These are phyloP conservation scores for Eupithecia insigniata DNA, from an alignment of 2,888 invertebrate genomes.

Conservation along the genomic window DNA sequence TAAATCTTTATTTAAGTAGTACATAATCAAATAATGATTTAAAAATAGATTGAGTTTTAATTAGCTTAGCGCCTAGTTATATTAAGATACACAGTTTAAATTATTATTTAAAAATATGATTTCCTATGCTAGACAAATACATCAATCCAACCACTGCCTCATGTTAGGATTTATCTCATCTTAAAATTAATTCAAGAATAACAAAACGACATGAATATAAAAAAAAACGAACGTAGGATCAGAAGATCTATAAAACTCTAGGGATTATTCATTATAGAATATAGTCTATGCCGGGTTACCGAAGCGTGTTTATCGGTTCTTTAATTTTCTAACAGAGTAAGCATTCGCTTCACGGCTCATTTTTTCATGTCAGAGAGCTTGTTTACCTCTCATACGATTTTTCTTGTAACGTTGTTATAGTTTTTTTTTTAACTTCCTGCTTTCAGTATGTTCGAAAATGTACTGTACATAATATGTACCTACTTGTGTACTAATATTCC, in stretches of 20 bases:
- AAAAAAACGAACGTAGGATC: background rate
- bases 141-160: no score
- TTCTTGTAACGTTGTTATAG: background rate
- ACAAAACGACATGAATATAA: background rate
- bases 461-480: background rate
- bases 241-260: background rate
- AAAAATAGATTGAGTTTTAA: no score
- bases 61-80: no score
- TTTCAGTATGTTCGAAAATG: background rate
- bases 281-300: conserved; percentile 14
- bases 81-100: no score
- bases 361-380: conserved; percentile 1
- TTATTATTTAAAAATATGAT: no score
- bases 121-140: background rate
- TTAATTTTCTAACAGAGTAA: conserved; percentile 39
- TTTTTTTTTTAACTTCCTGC: background rate
- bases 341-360: conserved; percentile 21
- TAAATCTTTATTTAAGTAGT: no score
- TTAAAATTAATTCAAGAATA: background rate
- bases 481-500: background rate
- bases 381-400: conserved; percentile 1
- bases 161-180: no score
- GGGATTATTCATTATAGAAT: conserved; percentile 29
- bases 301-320: conserved; percentile 22
- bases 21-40: no score